Conservation (phyloP, 2,888 invertebrate genomes). For the Mimas tiliae region DNA sequence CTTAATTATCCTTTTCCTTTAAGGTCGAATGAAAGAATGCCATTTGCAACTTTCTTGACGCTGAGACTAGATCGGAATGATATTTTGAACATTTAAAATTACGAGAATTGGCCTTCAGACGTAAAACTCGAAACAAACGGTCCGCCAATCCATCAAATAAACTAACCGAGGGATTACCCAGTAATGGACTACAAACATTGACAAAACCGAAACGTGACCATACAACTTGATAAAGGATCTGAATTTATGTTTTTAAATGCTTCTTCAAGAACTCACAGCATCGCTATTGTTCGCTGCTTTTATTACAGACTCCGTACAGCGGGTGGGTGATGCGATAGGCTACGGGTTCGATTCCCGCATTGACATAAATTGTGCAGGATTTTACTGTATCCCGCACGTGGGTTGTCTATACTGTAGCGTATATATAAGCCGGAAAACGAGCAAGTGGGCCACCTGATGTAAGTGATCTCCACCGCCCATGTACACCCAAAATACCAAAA, state of each 20-base stretch:
- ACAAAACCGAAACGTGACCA: slow-evolving; percentile 64
- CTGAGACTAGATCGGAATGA: too few relatives aligned
- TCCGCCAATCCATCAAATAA: slow-evolving; percentile 60
- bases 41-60: too few relatives aligned
- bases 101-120: too few relatives aligned
- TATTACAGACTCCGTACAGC: background rate
- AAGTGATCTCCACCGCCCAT: too few relatives aligned
- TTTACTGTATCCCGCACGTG: too few relatives aligned
- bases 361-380: background rate
- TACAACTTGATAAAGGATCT: slow-evolving; percentile 59
- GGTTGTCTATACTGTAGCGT: too few relatives aligned
- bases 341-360: background rate
- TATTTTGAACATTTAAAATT: too few relatives aligned
- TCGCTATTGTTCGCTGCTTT: background rate
- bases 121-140: slow-evolving; percentile 22
- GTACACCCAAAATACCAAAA: too few relatives aligned
- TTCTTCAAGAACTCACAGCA: slow-evolving; percentile 4
- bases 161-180: slow-evolving; percentile 60
- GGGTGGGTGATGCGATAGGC: background rate
- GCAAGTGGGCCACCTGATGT: too few relatives aligned
- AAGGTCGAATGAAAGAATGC: too few relatives aligned
- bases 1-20: too few relatives aligned
- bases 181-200: slow-evolving; percentile 77
- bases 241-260: slow-evolving; percentile 57
- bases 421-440: too few relatives aligned